Percentiles rank a stretch among this genome's conserved stretches.
These are phyloP conservation scores for Epinephelus lanceolatus DNA, from an alignment of 2,113 vertebrate genomes.

Conservation along the genomic window DNA sequence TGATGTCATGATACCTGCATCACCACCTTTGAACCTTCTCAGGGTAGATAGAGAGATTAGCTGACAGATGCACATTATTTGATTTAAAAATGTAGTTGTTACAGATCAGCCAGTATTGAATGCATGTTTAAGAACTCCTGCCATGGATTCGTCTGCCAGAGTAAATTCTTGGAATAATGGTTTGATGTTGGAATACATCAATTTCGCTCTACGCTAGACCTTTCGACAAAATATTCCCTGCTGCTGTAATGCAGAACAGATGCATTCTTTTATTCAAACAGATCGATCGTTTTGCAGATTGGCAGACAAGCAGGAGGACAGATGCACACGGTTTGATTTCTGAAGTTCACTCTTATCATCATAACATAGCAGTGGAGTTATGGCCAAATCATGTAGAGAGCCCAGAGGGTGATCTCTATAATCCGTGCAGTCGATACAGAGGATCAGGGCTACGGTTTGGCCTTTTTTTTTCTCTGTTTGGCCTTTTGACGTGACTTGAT, in stretches of 20 bases:
- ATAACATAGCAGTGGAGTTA: conserved; percentile 40
- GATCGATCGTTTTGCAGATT: conserved; percentile 12
- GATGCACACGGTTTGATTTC: conserved; percentile 28
- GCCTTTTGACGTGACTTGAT: conserved; percentile 79
- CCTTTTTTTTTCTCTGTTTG: conserved; percentile 57
- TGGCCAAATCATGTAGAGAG: conserved; percentile 62
- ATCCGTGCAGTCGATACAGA: conserved; percentile 69
- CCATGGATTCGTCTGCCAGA: not conserved
- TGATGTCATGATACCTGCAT: conserved; percentile 9
- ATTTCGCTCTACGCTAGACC: not conserved
- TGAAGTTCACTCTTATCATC: conserved; percentile 47
- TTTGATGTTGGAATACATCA: conserved; percentile 1
- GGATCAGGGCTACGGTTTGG: conserved; percentile 50
- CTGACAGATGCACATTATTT: conserved; percentile 25
- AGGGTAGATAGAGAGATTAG: conserved; percentile 7
- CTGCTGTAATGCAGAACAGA: not conserved
- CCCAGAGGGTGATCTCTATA: conserved; percentile 52
- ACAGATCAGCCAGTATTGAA: conserved; percentile 11
- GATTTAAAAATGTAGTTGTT: conserved; percentile 1
- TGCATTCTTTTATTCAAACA: not conserved
- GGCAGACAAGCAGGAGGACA: conserved; percentile 2
- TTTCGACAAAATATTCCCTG: conserved; percentile 9
- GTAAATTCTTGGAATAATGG: not conserved
- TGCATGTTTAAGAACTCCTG: conserved; percentile 4
- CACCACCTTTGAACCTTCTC: not conserved